Evolutionary conservation across 2,888 invertebrate genomes (phyloP).

Genomic region (Melinopterus prodromus): DNA sequence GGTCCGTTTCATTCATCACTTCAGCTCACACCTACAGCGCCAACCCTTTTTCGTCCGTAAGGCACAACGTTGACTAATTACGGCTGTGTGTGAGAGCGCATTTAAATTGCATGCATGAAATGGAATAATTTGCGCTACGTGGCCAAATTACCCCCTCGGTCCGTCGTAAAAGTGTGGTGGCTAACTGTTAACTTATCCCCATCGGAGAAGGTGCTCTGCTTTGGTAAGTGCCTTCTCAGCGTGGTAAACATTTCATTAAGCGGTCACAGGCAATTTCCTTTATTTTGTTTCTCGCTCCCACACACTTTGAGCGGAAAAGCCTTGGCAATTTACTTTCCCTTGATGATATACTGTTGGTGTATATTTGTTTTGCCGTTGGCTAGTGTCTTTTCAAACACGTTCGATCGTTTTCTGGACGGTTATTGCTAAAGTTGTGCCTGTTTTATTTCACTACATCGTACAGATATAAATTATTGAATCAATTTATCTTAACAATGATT

Average conservation of each 20-base stretch:
- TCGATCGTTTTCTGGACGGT: not conserved
- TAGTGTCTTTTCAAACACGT: no score
- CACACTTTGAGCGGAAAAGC: not conserved
- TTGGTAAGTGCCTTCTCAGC: not conserved
- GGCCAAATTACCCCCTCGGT: not conserved
- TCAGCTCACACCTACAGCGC: not conserved
- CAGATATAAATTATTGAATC: no score
- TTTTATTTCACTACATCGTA: not conserved
- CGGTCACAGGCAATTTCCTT: not conserved
- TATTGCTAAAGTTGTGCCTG: not conserved
- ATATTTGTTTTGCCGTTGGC: no score
- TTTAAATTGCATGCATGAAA: slow-evolving; percentile 4
- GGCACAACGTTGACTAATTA: not conserved
- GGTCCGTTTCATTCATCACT: not conserved
- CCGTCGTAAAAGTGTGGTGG: not conserved
- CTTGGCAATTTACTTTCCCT: not conserved
- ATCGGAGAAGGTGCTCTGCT: not conserved
- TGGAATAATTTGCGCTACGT: not conserved
- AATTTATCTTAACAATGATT: no score
- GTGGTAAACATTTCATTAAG: slow-evolving; percentile 4
- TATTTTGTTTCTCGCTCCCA: not conserved
- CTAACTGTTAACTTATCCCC: not conserved
- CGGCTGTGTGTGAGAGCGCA: not conserved
- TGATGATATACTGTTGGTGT: not conserved
- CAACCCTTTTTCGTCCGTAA: not conserved